Evolutionary conservation across 2,113 vertebrate genomes (phyloP), one percentile per base, ranked within the genome.

Genomic region (Piaya cayana): DNA sequence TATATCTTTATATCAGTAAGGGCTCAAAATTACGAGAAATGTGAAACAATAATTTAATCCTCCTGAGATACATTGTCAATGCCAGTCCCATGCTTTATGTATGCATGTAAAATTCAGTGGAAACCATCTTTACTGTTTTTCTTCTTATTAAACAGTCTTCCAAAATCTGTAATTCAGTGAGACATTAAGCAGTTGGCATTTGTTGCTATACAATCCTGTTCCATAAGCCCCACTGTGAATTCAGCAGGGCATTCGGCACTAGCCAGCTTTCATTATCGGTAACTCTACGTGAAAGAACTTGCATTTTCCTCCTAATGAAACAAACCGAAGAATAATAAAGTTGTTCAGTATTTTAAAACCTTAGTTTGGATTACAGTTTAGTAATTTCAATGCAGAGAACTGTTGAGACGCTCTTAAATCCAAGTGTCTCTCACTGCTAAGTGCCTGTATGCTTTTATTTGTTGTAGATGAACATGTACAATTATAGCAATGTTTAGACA

Each of bases 111-210:
- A 97, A 97, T 97, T 92, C 96, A 96, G 89, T 95, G 93, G 91
- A 95, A 97, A 85, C 86, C 92, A 88, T 96, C 92, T 96, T 97
- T 96, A 97, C 88, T 97, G 85, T 95, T 98, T 97, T 97, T 42
- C 74, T 96, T 94, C 93, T 97, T 98, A 97, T 97, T 98, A 98
- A 98, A 96, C 77, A 97, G 91, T 91, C 95, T 96, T 95, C 82
- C 96, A 95, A 97, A 98, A 98, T 97, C 96, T 97, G 96, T 98
- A 97, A 97, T 98, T 98, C 97, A 95, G 96, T 32, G 68, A 97
- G 95, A 97, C 96, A 97, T 97, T 97, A 97, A 97, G 96, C 92
- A 96, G 96, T 97, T 97, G 95, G 91, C 94, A 91, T 98, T 98
- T 97, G 96, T 98, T 97, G 96, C 95, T 97, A 34, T 96, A 97